A percentile compares a stretch with the other conserved stretches of the same genome.
These are phyloP conservation scores for Hyperoodon ampullatus DNA, from an alignment of 2,113 vertebrate species.

Conservation along the genomic window DNA sequence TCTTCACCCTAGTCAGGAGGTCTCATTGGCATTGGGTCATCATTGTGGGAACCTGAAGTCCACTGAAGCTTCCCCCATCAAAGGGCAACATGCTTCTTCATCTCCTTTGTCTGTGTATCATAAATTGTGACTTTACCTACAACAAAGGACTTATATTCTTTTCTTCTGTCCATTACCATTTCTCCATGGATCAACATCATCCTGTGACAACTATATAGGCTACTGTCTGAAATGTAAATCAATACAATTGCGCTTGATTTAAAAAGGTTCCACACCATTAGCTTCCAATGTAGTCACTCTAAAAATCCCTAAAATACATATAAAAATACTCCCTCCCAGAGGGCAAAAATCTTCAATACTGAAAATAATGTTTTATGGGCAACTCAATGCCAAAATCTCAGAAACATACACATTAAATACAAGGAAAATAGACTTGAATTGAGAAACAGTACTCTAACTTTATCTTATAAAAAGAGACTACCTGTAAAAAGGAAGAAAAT, in stretches of 20 bases:
- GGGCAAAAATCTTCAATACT: not conserved
- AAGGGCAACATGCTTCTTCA: not conserved
- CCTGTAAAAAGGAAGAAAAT: not conserved
- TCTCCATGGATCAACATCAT: not conserved
- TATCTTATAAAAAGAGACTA: not conserved
- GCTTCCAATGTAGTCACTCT: not conserved
- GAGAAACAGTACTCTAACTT: not conserved
- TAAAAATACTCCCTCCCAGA: not conserved
- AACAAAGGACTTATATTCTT: not conserved
- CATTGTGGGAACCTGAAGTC: not conserved
- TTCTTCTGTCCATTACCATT: not conserved
- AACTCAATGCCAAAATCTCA: not conserved
- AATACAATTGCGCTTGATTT: conserved; percentile 16
- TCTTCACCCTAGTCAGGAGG: not conserved
- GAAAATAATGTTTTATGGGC: not conserved
- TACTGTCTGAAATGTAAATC: not conserved
- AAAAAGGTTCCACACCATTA: not conserved
- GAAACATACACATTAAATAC: not conserved
- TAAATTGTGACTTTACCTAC: not conserved
- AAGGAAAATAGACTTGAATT: not conserved
- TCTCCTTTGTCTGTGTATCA: not conserved
- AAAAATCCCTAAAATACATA: not conserved
- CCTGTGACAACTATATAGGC: not conserved
- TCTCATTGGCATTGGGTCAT: not conserved
- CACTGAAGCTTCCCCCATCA: not conserved